These are phyloP conservation scores for Cepaea hortensis DNA, from an alignment of 2,888 invertebrate species.

Conservation along the genomic window DNA sequence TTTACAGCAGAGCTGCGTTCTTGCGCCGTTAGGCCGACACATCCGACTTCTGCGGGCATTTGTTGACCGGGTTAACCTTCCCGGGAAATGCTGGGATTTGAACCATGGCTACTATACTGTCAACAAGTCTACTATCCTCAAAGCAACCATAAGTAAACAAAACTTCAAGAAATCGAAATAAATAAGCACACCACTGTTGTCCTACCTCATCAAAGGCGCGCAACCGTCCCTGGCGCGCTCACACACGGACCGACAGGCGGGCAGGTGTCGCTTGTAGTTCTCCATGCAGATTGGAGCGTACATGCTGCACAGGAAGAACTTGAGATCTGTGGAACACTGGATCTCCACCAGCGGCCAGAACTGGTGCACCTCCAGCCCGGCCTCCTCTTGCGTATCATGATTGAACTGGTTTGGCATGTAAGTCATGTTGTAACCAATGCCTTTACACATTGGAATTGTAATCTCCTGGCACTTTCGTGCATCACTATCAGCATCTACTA, in stretches of 20 bases:
- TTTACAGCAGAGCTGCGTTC: too few species aligned
- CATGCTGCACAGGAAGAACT: constrained; percentile 98
- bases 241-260: constrained; percentile 94
- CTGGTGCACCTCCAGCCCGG: constrained; percentile 91
- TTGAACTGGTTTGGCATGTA: too few species aligned
- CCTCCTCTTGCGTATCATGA: constrained; percentile 98
- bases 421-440: too few species aligned
- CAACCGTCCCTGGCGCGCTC: constrained; percentile 92
- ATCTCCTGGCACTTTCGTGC: constrained; percentile 89
- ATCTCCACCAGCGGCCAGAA: constrained; percentile 99
- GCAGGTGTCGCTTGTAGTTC: constrained; percentile 87
- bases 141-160: background rate
- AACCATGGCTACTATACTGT: background rate
- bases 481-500: constrained; percentile 47
- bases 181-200: background rate
- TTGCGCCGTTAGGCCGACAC: too few species aligned
- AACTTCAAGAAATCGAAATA: too few species aligned
- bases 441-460: too few species aligned
- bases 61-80: too few species aligned
- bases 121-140: background rate
- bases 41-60: too few species aligned
- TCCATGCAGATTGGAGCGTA: constrained; percentile 98
- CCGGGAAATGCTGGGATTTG: background rate
- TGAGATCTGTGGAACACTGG: constrained; percentile 94
- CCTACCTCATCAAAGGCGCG: constrained; percentile 90